Conservation (phyloP, 2,888 invertebrate genomes). For the Drosophila anomalata region DNA sequence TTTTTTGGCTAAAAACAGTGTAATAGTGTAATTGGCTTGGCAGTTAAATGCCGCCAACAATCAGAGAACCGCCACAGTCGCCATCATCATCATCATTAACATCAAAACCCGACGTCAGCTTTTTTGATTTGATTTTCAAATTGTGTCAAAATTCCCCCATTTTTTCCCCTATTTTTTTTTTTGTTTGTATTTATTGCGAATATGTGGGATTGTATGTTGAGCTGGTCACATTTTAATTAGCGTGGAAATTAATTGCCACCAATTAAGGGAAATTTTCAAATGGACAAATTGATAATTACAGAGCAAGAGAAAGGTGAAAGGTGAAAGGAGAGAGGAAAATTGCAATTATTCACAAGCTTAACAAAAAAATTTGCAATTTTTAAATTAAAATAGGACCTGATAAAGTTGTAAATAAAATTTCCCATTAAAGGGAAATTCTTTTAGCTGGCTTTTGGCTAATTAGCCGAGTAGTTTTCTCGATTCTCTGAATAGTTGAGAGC, state of each 20-base stretch:
- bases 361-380: not conserved
- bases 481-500: conserved; percentile 11
- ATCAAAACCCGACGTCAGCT: conserved; percentile 6
- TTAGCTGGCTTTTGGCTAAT: conserved; percentile 17
- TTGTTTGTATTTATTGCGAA: not conserved
- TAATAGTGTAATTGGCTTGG: conserved; percentile 24
- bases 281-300: conserved; percentile 49
- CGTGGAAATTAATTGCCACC: conserved; percentile 62
- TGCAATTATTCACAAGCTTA: not conserved
- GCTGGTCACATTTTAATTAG: conserved; percentile 55
- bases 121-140: conserved; percentile 38
- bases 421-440: not conserved
- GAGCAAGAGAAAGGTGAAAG: conserved; percentile 14
- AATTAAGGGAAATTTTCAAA: conserved; percentile 57
- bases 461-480: conserved; percentile 4
- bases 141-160: conserved; percentile 4
- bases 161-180: not conserved
- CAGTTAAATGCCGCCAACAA: conserved; percentile 17
- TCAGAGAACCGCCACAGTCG: not conserved
- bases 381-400: not conserved
- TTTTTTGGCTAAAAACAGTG: conserved; percentile 29
- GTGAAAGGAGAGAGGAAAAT: not conserved
- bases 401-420: not conserved
- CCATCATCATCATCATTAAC: conserved; percentile 14
- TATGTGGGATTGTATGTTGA: conserved; percentile 11